Conservation (phyloP, 2,113 vertebrate genomes). For the Ptilorrhoa leucosticta region DNA sequence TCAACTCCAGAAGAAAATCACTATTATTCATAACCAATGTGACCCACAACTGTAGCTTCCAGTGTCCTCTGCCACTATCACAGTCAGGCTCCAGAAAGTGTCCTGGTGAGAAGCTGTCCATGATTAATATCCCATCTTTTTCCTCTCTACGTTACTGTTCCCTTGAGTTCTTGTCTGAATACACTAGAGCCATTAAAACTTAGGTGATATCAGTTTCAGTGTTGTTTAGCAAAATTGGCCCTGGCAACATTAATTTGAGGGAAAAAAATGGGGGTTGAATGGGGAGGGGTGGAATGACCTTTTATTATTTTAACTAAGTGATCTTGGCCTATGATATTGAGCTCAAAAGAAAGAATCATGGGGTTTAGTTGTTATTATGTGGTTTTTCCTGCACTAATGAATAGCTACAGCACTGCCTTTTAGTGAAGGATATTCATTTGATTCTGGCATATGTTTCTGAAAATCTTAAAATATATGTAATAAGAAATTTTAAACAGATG, state of each 20-base stretch:
- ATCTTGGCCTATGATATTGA: background rate
- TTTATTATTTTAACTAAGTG: background rate
- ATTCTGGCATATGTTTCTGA: background rate
- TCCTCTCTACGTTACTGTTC: background rate
- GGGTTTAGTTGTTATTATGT: background rate
- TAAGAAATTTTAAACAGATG: background rate
- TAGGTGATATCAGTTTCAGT: background rate
- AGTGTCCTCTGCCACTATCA: background rate
- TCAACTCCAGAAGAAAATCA: background rate
- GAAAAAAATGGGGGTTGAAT: background rate
- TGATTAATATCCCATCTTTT: background rate
- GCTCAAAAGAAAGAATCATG: background rate
- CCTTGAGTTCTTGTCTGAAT: background rate
- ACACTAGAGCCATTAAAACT: background rate
- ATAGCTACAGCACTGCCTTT: background rate
- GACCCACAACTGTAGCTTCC: background rate
- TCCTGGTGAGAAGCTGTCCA: background rate
- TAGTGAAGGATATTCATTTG: background rate
- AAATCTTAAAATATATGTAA: background rate
- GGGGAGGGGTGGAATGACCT: background rate
- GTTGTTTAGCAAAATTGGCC: background rate
- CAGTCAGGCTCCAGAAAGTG: background rate
- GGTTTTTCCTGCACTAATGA: background rate
- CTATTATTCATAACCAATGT: background rate
- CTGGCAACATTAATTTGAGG: background rate